phyloP scores from a whole-genome alignment of 2,113 vertebrate species.

The Alectura lathami region DNA sequence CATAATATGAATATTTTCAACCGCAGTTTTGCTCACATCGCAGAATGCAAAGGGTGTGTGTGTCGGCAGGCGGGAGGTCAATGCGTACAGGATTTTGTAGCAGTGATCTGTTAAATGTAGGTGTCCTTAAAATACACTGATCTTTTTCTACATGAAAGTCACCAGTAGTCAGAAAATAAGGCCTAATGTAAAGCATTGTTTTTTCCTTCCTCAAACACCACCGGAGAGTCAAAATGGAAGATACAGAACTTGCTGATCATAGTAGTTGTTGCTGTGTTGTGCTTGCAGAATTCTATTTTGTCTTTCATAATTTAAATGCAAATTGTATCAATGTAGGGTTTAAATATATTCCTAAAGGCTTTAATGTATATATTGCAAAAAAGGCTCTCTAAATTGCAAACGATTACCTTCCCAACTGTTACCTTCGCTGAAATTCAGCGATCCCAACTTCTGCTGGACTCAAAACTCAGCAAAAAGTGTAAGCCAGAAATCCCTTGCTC shows the following conservation, averaged over 20 bases:
- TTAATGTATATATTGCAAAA: background rate
- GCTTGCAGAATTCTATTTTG: background rate
- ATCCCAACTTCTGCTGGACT: background rate
- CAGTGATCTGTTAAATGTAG: background rate
- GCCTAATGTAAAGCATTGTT: background rate
- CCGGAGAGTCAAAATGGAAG: background rate
- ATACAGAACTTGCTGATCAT: background rate
- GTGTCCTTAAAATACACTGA: background rate
- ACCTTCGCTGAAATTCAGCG: background rate
- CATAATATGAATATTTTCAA: background rate
- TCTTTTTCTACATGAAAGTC: background rate
- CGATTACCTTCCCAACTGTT: no score
- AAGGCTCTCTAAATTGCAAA: background rate
- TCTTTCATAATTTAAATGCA: background rate
- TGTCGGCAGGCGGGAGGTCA: background rate
- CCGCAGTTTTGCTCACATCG: background rate
- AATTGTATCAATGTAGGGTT: background rate
- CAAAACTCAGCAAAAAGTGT: background rate
- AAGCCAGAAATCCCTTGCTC: background rate
- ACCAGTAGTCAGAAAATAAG: background rate
- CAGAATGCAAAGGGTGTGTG: background rate
- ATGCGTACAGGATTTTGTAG: background rate
- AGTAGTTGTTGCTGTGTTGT: background rate
- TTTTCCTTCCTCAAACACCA: background rate
- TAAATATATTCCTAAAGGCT: background rate